phyloP scores from a whole-genome alignment of 2,888 invertebrate species.

The Aporophyla nigra region DNA sequence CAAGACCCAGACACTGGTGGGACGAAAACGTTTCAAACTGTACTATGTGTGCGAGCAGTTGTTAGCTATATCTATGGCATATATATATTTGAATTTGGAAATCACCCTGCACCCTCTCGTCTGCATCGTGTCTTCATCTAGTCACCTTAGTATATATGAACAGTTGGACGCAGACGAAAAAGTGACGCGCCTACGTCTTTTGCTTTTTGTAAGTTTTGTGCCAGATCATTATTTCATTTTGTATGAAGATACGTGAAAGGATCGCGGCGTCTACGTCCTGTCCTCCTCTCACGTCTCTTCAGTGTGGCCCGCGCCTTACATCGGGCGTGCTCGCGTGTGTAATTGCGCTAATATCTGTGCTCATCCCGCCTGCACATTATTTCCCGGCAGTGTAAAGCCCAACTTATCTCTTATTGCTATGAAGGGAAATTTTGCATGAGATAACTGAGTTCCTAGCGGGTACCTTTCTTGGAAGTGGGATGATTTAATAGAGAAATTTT shows the following conservation, averaged over 20 bases:
- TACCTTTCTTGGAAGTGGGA: conserved; percentile 12
- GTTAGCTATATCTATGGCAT: not conserved
- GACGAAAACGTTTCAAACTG: not conserved
- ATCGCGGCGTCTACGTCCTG: not conserved
- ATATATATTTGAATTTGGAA: not conserved
- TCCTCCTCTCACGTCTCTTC: not conserved
- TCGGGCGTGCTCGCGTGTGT: conserved; percentile 50
- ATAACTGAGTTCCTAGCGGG: conserved; percentile 8
- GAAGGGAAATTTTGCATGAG: conserved; percentile 44
- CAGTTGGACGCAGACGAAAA: not conserved
- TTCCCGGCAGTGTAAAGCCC: conserved; percentile 29
- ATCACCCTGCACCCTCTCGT: not conserved
- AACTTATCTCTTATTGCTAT: conserved; percentile 51
- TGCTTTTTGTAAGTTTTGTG: not conserved
- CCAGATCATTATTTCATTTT: not conserved
- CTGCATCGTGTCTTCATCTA: not conserved
- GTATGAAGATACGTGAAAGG: not conserved
- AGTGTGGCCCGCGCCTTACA: conserved; percentile 15
- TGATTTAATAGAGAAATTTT: conserved; percentile 4
- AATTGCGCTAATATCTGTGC: conserved; percentile 60
- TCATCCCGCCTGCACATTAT: conserved; percentile 52
- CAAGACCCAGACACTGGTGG: not conserved
- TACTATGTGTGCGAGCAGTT: not conserved
- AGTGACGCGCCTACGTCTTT: not conserved
- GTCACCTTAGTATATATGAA: not conserved